These are phyloP conservation scores for Electrophaes corylata DNA, from an alignment of 2,888 invertebrate species.

Conservation along the genomic window DNA sequence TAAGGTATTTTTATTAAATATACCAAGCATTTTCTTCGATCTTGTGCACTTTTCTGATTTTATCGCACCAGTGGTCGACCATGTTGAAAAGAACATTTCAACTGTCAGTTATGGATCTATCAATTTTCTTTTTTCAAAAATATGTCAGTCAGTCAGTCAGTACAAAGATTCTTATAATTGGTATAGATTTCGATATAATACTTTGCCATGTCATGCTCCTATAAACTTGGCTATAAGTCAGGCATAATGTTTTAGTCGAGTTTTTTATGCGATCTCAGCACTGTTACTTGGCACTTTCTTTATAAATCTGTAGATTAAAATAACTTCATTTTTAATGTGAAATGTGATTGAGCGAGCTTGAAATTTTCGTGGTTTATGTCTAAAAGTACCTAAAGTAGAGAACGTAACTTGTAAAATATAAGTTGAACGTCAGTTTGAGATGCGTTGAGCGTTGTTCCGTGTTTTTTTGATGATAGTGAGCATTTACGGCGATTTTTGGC, in stretches of 20 bases:
- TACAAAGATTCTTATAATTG: no score
- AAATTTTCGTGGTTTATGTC: not conserved
- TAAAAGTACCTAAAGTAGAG: not conserved
- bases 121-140: no score
- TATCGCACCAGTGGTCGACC: not conserved
- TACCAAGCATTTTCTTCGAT: not conserved
- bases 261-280: not conserved
- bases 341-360: not conserved
- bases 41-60: not conserved
- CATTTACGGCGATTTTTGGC: conserved; percentile 2
- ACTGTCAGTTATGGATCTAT: not conserved
- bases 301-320: not conserved
- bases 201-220: no score
- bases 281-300: no score
- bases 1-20: not conserved
- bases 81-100: not conserved
- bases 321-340: not conserved
- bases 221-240: no score
- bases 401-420: not conserved
- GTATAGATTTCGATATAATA: no score
- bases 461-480: not conserved
- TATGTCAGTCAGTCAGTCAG: no score
- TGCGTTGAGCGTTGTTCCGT: not conserved
- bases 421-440: not conserved
- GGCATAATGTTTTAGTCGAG: no score